Base-by-base conservation (phyloP, 53 echinoderm and acorn worm genomes). In the Paelopatides confundens region DNA sequence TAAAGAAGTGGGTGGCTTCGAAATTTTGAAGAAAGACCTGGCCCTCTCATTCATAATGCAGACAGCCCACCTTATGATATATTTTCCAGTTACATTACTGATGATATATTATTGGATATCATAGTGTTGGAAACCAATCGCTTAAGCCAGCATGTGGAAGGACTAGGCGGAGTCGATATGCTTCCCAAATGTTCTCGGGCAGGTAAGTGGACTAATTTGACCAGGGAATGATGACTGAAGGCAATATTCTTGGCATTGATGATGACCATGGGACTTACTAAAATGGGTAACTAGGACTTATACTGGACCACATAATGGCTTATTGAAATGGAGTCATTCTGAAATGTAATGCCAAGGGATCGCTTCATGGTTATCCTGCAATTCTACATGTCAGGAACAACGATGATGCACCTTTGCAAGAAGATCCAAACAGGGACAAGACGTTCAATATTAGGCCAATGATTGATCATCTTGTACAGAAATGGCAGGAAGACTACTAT, bases 271-370 rank as follows among this genome's bases (percentile, higher is more conserved):
- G 85, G 85, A 18, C 33, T 84, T 11, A 37, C 31, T 37, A 65
- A 40, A 14, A 2, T 23, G 5, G 64, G 64, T 14, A 64, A 63
- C 12, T 81, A 81, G 30, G 62, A 81, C 30, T 64, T 24, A n/a
- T 64, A 64, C 21, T 64, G 65, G 65, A 64, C 65, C 9, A 64
- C 65, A 24, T 21, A 52, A 28, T 81, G 53, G 81, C 36, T 53
- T 21, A 27, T 81, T 28, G 81, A 58, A 31, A 52, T 81, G 81
- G 15, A 0, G 18, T 51, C 48, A 6, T 52, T 81, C 29, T 28
- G 81, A 31, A 31, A 28, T 29, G 62, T 81, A 14, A 50, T 81
- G 81, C 14, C 81, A 27, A 51, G 29, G 48, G 81, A 81, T 35
- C 15, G 81, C 26, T 81, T 50, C 53, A 54, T 81, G 81, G 14